These are phyloP conservation scores for Hermaeophaga mercurialis DNA, from an alignment of 2,888 invertebrate genomes.

Conservation along the genomic window DNA sequence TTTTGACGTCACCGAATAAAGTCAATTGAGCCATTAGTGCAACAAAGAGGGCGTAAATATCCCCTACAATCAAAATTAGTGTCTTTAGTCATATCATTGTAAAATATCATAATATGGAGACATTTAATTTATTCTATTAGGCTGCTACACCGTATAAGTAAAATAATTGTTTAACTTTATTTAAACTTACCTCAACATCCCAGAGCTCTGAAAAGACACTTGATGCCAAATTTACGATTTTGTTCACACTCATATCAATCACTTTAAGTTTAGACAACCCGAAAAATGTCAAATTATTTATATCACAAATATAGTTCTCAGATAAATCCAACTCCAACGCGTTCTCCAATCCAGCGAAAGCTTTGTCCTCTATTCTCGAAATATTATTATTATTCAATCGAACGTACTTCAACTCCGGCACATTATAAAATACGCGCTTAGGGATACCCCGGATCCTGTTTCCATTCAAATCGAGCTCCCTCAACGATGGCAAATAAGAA, in stretches of 20 bases:
- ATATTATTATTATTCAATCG: slow-evolving; percentile 86
- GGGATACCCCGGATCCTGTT: slow-evolving; percentile 78
- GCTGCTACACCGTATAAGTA: no score
- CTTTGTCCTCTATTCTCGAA: slow-evolving; percentile 80
- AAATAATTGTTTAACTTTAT: no score
- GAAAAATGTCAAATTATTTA: slow-evolving; percentile 78
- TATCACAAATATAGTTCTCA: slow-evolving; percentile 73
- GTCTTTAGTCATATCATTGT: no score
- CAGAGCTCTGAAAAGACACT: slow-evolving; percentile 80
- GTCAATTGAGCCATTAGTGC: no score
- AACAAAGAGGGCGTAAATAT: no score
- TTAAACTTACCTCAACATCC: slow-evolving; percentile 56
- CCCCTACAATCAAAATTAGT: no score
- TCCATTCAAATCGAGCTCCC: slow-evolving; percentile 72
- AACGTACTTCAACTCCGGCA: slow-evolving; percentile 75
- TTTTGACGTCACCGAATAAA: no score
- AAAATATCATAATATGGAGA: no score
- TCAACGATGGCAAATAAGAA: slow-evolving; percentile 72
- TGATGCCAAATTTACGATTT: slow-evolving; percentile 77
- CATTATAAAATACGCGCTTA: slow-evolving; percentile 72
- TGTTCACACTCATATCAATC: slow-evolving; percentile 76
- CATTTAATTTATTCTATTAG: no score
- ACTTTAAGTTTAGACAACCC: slow-evolving; percentile 75
- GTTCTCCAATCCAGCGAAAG: slow-evolving; percentile 75
- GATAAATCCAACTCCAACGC: slow-evolving; percentile 82